A percentile compares a stretch with the other conserved stretches of the same genome.
phyloP scores from a whole-genome alignment of 2,797 vertebrate species.

The Mus caroli region DNA sequence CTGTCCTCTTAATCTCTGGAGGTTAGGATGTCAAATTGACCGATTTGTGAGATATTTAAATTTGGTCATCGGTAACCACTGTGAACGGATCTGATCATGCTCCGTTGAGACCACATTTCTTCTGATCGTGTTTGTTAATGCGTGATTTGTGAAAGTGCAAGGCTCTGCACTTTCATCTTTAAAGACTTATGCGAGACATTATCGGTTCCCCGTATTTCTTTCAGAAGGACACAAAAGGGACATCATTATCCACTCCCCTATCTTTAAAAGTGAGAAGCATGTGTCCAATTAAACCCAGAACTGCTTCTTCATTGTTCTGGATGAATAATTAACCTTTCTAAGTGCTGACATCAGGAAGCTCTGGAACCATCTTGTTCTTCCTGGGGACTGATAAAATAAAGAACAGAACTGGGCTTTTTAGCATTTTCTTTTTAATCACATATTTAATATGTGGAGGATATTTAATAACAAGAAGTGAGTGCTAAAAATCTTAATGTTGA shows the following conservation, averaged over 20 bases:
- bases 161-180: conserved; percentile 60
- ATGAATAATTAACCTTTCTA: conserved; percentile 81
- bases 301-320: conserved; percentile 70
- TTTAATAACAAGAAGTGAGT: conserved; percentile 18
- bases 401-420: background rate
- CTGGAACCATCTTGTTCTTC: conserved; percentile 27
- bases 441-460: conserved; percentile 20
- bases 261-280: conserved; percentile 72
- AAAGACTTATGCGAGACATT: background rate
- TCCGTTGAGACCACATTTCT: conserved; percentile 56
- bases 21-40: background rate
- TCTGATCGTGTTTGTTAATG: conserved; percentile 53
- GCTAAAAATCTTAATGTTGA: conserved; percentile 48
- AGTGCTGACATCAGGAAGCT: conserved; percentile 74
- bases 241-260: conserved; percentile 74
- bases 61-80: conserved; percentile 13
- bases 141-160: conserved; percentile 68
- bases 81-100: background rate
- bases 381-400: conserved; percentile 67
- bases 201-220: conserved; percentile 65
- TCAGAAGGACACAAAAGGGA: conserved; percentile 75
- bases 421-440: conserved; percentile 53
- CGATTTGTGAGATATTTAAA: conserved; percentile 20
- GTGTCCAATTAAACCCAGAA: conserved; percentile 71
- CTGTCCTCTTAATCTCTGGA: background rate